Percentiles rank a stretch among this genome's conserved stretches.
Evolutionary conservation across 1,140 invertebrate genomes (phyloP).

Genomic region (Lasioglossum baleicum): DNA sequence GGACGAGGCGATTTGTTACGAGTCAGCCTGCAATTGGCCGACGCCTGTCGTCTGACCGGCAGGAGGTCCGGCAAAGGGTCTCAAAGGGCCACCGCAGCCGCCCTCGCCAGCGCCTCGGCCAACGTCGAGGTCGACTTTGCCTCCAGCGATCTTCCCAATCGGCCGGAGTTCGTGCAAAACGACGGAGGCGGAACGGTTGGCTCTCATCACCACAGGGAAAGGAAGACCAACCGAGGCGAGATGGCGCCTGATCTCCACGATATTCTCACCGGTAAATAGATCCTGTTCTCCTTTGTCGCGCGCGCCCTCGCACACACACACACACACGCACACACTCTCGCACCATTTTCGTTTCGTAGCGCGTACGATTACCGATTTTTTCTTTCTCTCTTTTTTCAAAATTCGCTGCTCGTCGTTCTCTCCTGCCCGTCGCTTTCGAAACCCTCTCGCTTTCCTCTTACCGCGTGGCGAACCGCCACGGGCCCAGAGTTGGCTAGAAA

Average conservation of each 20-base stretch:
- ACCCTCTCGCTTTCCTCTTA: no score
- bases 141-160: slow-evolving; percentile 85
- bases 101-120: slow-evolving; percentile 90
- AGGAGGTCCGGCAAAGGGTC: slow-evolving; percentile 73
- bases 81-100: slow-evolving; percentile 76
- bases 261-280: slow-evolving; percentile 86
- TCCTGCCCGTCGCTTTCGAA: no score
- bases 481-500: no score
- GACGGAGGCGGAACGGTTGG: slow-evolving; percentile 86
- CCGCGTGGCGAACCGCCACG: no score
- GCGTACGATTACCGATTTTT: no score
- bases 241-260: slow-evolving; percentile 86
- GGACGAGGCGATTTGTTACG: slow-evolving; percentile 87
- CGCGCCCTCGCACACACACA: no score
- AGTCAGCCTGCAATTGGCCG: slow-evolving; percentile 85
- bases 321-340: no score
- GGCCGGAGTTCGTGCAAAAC: slow-evolving; percentile 92
- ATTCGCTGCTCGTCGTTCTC: no score
- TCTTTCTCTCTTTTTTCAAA: no score
- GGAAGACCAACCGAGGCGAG: slow-evolving; percentile 82
- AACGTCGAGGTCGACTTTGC: slow-evolving; percentile 95
- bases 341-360: not conserved
- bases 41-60: slow-evolving; percentile 82
- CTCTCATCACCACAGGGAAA: slow-evolving; percentile 80
- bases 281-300: slow-evolving; percentile 42